Evolutionary conservation across 1,140 invertebrate species (phyloP).

Genomic region (Pseudomyrmex pallidus): DNA sequence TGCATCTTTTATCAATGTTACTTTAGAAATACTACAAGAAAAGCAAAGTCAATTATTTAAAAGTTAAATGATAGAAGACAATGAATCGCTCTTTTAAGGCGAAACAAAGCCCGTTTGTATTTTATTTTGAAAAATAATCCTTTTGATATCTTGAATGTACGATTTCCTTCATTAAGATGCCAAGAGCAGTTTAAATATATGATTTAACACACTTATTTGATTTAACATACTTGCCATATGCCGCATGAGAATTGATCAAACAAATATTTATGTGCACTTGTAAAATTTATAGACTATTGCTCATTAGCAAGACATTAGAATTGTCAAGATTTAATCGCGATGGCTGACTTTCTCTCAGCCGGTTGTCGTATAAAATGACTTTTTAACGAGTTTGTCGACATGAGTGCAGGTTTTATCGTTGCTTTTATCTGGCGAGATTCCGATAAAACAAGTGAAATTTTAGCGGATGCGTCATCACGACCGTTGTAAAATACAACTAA

Average conservation of each 20-base stretch:
- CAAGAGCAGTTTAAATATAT: conserved; percentile 1
- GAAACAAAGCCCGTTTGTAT: background rate
- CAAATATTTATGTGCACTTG: background rate
- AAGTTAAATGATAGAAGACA: too few species aligned
- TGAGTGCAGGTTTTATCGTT: conserved; percentile 21
- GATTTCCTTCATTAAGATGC: conserved; percentile 8
- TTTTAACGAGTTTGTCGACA: conserved; percentile 37
- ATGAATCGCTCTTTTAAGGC: too few species aligned
- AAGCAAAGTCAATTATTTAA: too few species aligned
- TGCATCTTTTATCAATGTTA: too few species aligned
- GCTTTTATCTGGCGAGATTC: conserved; percentile 40
- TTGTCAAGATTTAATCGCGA: conserved; percentile 45
- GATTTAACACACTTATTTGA: background rate
- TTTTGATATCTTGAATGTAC: background rate
- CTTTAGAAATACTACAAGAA: too few species aligned
- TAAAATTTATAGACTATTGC: background rate
- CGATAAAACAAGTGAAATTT: conserved; percentile 43
- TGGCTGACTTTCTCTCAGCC: conserved; percentile 22
- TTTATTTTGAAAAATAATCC: background rate
- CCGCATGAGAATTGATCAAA: conserved; percentile 24
- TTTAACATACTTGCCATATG: background rate
- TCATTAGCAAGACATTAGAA: conserved; percentile 14
- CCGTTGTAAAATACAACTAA: conserved; percentile 4
- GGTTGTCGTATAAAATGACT: conserved; percentile 22
- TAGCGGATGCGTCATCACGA: conserved; percentile 16